Evolutionary conservation across 2,113 vertebrate genomes (phyloP).

Genomic region (Prinia subflava): DNA sequence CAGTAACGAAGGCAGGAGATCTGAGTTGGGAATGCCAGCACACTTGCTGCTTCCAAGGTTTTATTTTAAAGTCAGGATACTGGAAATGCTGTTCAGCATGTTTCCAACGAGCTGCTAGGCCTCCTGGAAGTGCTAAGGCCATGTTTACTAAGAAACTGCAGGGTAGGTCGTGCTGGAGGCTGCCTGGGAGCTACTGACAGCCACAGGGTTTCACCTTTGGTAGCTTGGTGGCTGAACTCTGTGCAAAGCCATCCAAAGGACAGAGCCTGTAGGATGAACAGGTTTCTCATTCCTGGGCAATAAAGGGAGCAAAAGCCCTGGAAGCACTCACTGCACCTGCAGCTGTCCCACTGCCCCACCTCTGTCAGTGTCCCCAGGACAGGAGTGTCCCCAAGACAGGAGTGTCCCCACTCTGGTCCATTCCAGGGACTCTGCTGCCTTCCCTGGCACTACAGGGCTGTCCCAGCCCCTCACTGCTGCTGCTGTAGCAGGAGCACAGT

Average conservation of each 20-base stretch:
- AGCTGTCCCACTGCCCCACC: rapidly evolving
- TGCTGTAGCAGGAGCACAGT: not conserved
- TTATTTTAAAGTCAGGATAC: conserved; percentile 17
- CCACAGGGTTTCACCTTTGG: not conserved
- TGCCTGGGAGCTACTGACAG: not conserved
- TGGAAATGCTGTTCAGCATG: not conserved
- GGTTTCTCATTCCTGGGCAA: not conserved
- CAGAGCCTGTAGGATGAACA: not conserved
- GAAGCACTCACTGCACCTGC: rapidly evolving
- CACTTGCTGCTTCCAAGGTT: conserved; percentile 2
- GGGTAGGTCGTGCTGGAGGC: not conserved
- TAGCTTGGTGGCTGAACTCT: not conserved
- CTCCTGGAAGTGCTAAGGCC: not conserved
- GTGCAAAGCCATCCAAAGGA: not conserved
- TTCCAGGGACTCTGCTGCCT: not conserved
- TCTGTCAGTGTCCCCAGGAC: not conserved
- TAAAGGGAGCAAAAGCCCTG: rapidly evolving
- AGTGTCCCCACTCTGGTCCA: rapidly evolving
- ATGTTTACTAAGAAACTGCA: not conserved
- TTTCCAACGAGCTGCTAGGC: not conserved
- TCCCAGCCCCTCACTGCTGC: rapidly evolving
- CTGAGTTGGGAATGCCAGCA: not conserved
- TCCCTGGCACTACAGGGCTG: not conserved
- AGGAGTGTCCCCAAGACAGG: not conserved
- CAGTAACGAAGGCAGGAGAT: not conserved